phyloP scores from a whole-genome alignment of 1,140 invertebrate genomes.

The Steinernema feltiae region DNA sequence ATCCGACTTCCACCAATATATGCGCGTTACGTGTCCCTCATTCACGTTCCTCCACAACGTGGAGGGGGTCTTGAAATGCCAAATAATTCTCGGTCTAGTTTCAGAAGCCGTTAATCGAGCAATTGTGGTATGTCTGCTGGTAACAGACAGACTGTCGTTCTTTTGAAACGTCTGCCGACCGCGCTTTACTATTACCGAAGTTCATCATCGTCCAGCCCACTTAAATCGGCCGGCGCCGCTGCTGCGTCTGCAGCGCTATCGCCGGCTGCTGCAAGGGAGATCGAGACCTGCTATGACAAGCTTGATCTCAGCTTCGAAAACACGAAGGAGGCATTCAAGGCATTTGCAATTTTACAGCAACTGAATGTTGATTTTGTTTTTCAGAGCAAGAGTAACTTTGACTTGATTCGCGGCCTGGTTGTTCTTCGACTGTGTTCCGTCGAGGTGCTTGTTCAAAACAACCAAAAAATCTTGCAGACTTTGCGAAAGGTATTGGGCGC shows the following conservation, averaged over 20 bases:
- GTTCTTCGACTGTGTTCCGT: slow-evolving; percentile 88
- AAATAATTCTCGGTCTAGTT: background rate
- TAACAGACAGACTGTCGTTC: slow-evolving; percentile 10
- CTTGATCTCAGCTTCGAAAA: slow-evolving; percentile 75
- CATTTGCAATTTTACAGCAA: slow-evolving; percentile 25
- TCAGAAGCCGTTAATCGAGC: background rate
- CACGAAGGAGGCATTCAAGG: slow-evolving; percentile 61
- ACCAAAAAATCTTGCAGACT: slow-evolving; percentile 86
- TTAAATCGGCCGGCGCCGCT: slow-evolving; percentile 5
- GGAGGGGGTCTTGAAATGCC: no score
- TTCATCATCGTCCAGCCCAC: background rate
- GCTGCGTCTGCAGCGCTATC: slow-evolving; percentile 17
- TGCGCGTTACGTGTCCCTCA: no score
- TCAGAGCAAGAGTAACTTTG: slow-evolving; percentile 83
- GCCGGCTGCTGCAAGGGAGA: slow-evolving; percentile 33
- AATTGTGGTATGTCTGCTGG: slow-evolving; percentile 6
- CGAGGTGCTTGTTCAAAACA: slow-evolving; percentile 83
- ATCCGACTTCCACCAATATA: no score
- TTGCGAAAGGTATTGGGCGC: slow-evolving; percentile 75
- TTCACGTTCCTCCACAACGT: no score
- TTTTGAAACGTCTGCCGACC: slow-evolving; percentile 7
- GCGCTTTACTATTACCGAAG: background rate
- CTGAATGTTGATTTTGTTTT: slow-evolving; percentile 64
- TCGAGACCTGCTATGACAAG: slow-evolving; percentile 64
- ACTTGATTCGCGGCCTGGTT: slow-evolving; percentile 81